Evolutionary conservation across 2,888 invertebrate species (phyloP), one percentile per base, ranked within the genome.

Genomic region (Isotomurus palustris): DNA sequence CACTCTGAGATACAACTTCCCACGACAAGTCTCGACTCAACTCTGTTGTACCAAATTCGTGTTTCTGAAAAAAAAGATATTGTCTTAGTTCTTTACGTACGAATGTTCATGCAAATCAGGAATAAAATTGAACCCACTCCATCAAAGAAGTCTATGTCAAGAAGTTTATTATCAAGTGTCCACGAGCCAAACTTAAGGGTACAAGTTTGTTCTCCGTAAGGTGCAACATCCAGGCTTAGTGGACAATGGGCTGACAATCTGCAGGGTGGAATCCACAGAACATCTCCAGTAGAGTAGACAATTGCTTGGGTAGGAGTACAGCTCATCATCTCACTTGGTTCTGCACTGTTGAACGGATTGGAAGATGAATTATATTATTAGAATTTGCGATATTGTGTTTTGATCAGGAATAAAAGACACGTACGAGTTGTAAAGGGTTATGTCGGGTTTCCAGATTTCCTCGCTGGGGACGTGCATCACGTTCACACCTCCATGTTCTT

Each of bases 181-280:
- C 67, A 67, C 12, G 56, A 56, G 1, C 64, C 64, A 29, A 64
- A 64, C 49, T 64, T 62, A 35, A 67, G 10, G 17, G 22, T 41
- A 43, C 67, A 67, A 5, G 21, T 47, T 35, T 67, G 67, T 25
- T 58, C 48, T n/a, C 50, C 64, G 29, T 53, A 62, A 1, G 64
- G 64, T 3, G 36, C 22, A 5, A 38, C 36, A 17, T 40, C 36
- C 40, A 64, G 36, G n/a, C 49, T 60, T 3, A 64, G 27, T 28
- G 61, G 56, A 32, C 67, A 67, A 8, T 53, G 40, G 6, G 64
- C 40, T 14, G 24, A 44, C 45, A 64, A 32, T n/a, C 58, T 53
- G 36, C 67, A 67, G 10, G 64, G 53, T 19, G 64, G 62, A n/a
- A 67, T 50, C 41, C 49, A 61, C 2, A 62, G 5, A 27, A 67